A percentile compares a stretch with the other conserved stretches of the same genome.
Evolutionary conservation across 2,797 vertebrate genomes (phyloP).

Genomic region (Spondyliosoma cantharus): DNA sequence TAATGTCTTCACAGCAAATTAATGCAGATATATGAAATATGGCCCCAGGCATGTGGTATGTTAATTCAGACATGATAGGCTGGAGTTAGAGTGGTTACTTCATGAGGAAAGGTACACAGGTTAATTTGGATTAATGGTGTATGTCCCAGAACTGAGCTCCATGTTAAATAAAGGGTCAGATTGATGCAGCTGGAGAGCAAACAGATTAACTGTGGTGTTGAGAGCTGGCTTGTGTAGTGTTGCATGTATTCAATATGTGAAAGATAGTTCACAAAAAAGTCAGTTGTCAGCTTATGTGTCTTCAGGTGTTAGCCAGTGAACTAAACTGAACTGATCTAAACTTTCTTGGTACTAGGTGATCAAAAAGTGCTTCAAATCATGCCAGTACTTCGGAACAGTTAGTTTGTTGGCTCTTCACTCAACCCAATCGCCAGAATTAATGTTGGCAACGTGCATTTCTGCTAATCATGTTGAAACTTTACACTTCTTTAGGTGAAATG

Average conservation of each 20-base stretch:
- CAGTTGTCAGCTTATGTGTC: not conserved
- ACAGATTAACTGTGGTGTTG: conserved; percentile 35
- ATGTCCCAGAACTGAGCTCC: conserved; percentile 21
- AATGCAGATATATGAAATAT: conserved; percentile 44
- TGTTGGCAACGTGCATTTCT: no score
- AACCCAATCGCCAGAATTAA: no score
- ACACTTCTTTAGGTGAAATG: no score
- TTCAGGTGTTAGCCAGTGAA: not conserved
- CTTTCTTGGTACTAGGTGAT: not conserved
- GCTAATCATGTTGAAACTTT: no score
- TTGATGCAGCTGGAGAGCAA: conserved; percentile 31
- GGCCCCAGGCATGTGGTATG: conserved; percentile 16
- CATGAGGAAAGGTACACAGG: conserved; percentile 30
- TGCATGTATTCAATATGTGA: not conserved
- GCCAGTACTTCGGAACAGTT: not conserved
- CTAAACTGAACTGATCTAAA: not conserved
- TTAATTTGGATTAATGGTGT: conserved; percentile 59
- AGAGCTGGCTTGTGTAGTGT: conserved; percentile 6
- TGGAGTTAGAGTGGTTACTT: conserved; percentile 9
- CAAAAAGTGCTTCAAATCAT: not conserved
- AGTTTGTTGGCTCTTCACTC: no score
- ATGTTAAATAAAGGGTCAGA: conserved; percentile 55
- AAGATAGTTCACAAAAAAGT: not conserved
- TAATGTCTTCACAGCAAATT: conserved; percentile 17
- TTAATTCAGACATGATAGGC: conserved; percentile 31